These are phyloP conservation scores for Trissolcus japonicus DNA, from an alignment of 2,888 invertebrate species.

Conservation along the genomic window DNA sequence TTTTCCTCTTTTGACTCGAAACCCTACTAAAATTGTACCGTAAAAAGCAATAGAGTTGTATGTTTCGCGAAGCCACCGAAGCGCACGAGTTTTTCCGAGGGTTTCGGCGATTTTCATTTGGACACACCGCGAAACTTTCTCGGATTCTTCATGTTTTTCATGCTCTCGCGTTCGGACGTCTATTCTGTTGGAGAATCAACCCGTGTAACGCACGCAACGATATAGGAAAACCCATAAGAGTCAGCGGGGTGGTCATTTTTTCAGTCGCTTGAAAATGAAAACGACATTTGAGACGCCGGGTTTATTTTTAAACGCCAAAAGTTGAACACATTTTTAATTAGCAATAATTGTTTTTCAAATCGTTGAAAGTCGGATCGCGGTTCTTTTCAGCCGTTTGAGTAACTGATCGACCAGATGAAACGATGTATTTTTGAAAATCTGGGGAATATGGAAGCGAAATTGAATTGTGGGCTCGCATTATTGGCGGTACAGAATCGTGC, in stretches of 20 bases:
- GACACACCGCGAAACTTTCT: slow-evolving; percentile 35
- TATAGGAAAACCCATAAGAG: slow-evolving; percentile 11
- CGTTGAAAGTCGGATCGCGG: too few relatives aligned
- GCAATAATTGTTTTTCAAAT: too few relatives aligned
- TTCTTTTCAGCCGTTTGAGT: too few relatives aligned
- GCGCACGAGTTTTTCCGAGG: slow-evolving; percentile 42
- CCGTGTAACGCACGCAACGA: slow-evolving; percentile 15
- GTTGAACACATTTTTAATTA: too few relatives aligned
- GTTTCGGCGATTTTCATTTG: slow-evolving; percentile 51
- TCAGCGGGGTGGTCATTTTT: too few relatives aligned
- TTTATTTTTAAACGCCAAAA: too few relatives aligned
- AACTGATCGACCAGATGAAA: too few relatives aligned
- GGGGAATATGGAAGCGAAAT: slow-evolving; percentile 35
- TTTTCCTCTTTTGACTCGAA: slow-evolving; percentile 60
- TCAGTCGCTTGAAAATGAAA: too few relatives aligned
- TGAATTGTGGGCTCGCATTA: slow-evolving; percentile 30
- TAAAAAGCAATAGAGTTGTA: slow-evolving; percentile 65
- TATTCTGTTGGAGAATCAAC: slow-evolving; percentile 32
- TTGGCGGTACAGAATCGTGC: slow-evolving; percentile 34
- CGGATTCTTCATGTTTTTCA: slow-evolving; percentile 32
- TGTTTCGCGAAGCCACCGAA: slow-evolving; percentile 71
- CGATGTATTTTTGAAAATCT: too few relatives aligned
- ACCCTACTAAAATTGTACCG: slow-evolving; percentile 62
- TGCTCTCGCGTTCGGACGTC: slow-evolving; percentile 8
- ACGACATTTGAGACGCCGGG: too few relatives aligned